Evolutionary conservation across 1,140 invertebrate genomes (phyloP).

Genomic region (Reticulitermes speratus): DNA sequence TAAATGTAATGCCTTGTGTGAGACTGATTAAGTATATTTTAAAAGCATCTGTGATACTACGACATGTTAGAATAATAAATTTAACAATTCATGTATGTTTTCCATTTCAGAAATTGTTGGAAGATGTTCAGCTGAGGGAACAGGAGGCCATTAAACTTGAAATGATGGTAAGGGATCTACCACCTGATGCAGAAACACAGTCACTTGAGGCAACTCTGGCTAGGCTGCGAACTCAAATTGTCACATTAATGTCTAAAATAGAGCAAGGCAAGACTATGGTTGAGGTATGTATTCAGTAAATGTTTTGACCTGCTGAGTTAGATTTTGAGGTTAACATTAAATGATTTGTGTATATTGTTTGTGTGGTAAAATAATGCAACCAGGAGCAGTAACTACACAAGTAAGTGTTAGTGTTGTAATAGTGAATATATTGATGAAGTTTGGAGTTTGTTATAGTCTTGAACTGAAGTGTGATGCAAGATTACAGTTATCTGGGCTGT

Average conservation of each 20-base stretch:
- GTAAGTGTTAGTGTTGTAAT: no score
- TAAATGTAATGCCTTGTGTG: no score
- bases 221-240: slow-evolving; percentile 54
- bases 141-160: slow-evolving; percentile 56
- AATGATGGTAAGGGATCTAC: slow-evolving; percentile 50
- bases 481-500: no score
- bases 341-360: not conserved
- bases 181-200: slow-evolving; percentile 54
- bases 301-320: not conserved
- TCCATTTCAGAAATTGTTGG: slow-evolving; percentile 57
- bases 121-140: slow-evolving; percentile 58
- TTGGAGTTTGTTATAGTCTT: no score
- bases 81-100: not conserved
- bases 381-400: no score
- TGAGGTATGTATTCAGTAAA: slow-evolving; percentile 48
- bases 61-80: no score
- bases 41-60: no score
- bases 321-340: not conserved
- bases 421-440: no score
- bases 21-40: no score
- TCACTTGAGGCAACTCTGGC: slow-evolving; percentile 50
- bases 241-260: slow-evolving; percentile 59
- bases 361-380: no score
- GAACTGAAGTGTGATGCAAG: no score
- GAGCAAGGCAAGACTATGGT: slow-evolving; percentile 58